Base-by-base conservation (phyloP, 2,113 vertebrate species). In the Opisthocomus hoazin region DNA sequence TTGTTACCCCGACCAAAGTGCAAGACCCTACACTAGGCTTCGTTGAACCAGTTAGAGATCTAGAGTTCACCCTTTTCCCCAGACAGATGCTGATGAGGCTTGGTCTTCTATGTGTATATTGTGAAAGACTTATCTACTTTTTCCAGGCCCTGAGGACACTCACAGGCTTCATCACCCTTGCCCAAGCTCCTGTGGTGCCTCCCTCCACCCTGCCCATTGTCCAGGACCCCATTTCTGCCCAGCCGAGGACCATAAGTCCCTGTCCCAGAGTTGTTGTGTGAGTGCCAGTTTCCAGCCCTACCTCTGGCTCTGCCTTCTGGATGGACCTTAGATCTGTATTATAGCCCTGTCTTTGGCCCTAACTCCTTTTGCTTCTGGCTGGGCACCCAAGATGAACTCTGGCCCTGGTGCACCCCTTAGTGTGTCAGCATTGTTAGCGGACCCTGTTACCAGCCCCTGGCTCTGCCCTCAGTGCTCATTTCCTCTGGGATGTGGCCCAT, bases 181-280 rank as follows among this genome's bases (percentile, higher is more conserved):
- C 14, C 22, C n/a, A 74, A 39, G 22, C 3, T 79, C 11, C 18
- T 30, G 15, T 20, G 5, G 6, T 26, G 4, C 11, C 3, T 66
- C 8, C 0, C 11, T 54, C 9, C 6, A 30, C 5, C 6, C 21
- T 65, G 14, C 3, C 26, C 6, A 0, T 30, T 7, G 11, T 36
- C 23, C 30, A 70, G 18, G 12, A 32, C 2, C 9, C 13, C 39
- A 73, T 43, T 81, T 84, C 18, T 65, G 8, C 14, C 11, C 23
- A 77, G 36, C 4, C 36, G 27, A 69, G 26, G 10, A 8, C 41
- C 32, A 69, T 65, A 39, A 41, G 12, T 17, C 12, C 11, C 22
- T 43, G 11, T 12, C 12, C 6, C 10, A 48, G 34, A 8, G 17
- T 32, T 2, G 0, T 2, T n/a, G 5, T 50, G 19, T 0, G 1